Percentiles rank a stretch among this genome's conserved stretches.
Conservation (phyloP, 2,113 vertebrate genomes). For the Columba janthina region DNA sequence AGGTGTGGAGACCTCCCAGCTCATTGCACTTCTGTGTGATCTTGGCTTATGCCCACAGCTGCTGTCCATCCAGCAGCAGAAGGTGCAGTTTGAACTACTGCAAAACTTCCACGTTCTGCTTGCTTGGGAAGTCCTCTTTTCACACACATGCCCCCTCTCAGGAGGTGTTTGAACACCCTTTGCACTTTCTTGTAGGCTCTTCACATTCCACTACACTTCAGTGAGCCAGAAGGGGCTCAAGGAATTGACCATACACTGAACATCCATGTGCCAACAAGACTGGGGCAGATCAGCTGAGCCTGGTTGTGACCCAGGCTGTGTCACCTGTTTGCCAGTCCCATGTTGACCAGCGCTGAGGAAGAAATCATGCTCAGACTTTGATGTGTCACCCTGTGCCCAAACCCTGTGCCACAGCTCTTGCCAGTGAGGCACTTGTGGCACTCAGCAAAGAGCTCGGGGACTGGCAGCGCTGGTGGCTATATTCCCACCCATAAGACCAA, state of each 20-base stretch:
- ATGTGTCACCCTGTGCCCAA: neutral
- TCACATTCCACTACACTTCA: neutral
- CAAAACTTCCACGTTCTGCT: neutral
- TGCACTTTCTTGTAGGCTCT: neutral
- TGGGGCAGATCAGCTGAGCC: neutral
- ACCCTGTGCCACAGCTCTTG: fast-evolving
- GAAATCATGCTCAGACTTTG: neutral
- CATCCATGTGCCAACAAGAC: neutral
- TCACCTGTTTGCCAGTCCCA: neutral
- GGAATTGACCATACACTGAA: neutral
- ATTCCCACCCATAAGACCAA: fast-evolving
- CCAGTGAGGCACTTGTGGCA: fast-evolving
- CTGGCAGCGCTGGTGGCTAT: neutral
- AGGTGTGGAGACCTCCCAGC: neutral
- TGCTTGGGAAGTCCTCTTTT: neutral
- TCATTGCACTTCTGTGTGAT: neutral
- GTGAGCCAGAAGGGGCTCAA: neutral
- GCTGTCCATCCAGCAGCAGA: neutral
- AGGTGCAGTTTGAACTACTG: neutral
- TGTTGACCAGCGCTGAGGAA: neutral
- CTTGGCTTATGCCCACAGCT: neutral
- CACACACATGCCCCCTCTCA: fast-evolving
- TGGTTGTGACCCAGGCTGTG: neutral
- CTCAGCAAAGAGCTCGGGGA: neutral
- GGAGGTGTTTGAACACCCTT: neutral